Evolutionary conservation across 2,797 vertebrate species (phyloP).

Genomic region (Urophycis tenuis): DNA sequence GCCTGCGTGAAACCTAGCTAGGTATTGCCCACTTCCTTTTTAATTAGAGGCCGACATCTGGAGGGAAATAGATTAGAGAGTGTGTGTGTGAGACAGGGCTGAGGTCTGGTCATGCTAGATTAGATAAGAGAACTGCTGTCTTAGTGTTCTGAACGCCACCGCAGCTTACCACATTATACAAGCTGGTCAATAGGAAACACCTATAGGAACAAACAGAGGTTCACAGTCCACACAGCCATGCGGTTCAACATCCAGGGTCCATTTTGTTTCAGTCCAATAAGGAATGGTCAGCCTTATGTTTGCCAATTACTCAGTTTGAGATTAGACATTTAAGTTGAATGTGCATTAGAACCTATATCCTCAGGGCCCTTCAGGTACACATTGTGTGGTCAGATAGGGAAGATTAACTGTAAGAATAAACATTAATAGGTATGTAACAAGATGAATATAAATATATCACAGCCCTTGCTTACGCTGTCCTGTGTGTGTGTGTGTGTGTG

Average conservation of each 20-base stretch:
- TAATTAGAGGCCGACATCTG: not conserved
- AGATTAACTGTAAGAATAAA: no score
- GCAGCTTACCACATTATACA: not conserved
- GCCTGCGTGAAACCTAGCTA: not conserved
- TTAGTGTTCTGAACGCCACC: not conserved
- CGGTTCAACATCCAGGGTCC: not conserved
- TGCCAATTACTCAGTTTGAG: no score
- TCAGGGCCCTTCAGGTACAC: no score
- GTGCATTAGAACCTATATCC: no score
- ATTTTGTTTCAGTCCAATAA: not conserved
- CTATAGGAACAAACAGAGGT: not conserved
- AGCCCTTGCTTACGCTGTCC: not conserved
- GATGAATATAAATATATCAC: not conserved
- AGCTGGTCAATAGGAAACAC: not conserved
- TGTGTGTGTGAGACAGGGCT: not conserved
- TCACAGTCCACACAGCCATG: not conserved
- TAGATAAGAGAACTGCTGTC: not conserved
- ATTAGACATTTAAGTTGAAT: not conserved
- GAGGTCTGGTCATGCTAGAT: not conserved
- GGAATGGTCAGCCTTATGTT: not conserved
- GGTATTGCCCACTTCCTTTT: not conserved
- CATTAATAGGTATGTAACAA: no score
- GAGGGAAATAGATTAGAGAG: not conserved
- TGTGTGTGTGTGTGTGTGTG: slow-evolving; percentile 1
- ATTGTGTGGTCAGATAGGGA: no score